Base-by-base conservation (phyloP, 2,888 invertebrate genomes). In the Hololepta plana region DNA sequence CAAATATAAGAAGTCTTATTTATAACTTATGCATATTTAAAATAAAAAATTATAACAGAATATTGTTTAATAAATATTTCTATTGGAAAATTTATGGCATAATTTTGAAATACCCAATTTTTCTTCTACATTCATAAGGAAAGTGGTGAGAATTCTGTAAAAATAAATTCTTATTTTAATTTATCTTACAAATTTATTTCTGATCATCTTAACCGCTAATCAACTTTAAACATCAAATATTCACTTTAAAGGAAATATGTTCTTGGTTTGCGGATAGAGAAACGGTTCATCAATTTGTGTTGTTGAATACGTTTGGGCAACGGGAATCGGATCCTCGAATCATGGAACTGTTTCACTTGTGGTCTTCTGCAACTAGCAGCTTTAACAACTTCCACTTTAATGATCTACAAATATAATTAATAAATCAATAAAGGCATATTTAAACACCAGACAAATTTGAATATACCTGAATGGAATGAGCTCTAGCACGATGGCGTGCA, bases 281-380 rank as follows among this genome's bases (percentile, higher is more conserved):
- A 85, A 37, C 67, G 63, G 50, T 82, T 80, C 63, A 84, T 72
- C 42, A 69, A 68, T 58, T 77, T 81, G 60, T 74, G 72, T 55
- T 81, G 75, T 49, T 76, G 73, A 39, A 84, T 82, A 43, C 85
- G 72, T 57, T 84, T 84, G 31, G 93, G 88, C 61, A 98, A 67
- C 39, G 98, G 96, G 80, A 98, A 99, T 55, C 72, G 72, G 59
- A 99, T 93, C 53, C 72, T 80, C 35, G 87, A 79, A 62, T 96
- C 85, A 60, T 96, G 96, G 77, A 98, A 98, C 60, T 96, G 95
- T 61, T 93, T 95, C 34, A 98, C 80, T 50, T 88, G 81, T 13
- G 90, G 81, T 46, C 96, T 72, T 45, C 95, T 73, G 50, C 91
- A 91, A 42, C 88, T 84, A 12, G 65, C 60, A 12, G 93, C 85